Percentiles rank a stretch among this genome's conserved stretches.
phyloP scores from a whole-genome alignment of 2,113 vertebrate species.

The Istiophorus platypterus region DNA sequence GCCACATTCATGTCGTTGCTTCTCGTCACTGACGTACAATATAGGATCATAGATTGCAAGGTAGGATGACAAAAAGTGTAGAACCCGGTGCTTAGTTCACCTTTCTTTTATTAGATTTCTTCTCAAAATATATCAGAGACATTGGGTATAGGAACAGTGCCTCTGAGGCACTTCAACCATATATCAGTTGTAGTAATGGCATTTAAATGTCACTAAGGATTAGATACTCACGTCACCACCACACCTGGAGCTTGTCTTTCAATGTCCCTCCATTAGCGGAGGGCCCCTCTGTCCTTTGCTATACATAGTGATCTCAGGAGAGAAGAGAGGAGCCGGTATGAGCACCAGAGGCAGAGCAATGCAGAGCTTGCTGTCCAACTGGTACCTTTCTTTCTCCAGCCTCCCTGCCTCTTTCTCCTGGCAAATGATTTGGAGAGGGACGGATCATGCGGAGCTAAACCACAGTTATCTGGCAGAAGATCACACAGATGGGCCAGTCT shows the following conservation, averaged over 20 bases:
- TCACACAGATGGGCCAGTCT: slow-evolving; percentile 85
- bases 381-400: slow-evolving; percentile 59
- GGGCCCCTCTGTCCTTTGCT: slow-evolving; percentile 42
- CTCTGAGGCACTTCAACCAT: slow-evolving; percentile 53
- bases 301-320: slow-evolving; percentile 46
- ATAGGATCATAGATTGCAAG: slow-evolving; percentile 18
- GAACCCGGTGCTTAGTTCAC: slow-evolving; percentile 19
- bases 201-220: slow-evolving; percentile 84
- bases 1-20: slow-evolving; percentile 37
- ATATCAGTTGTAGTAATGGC: slow-evolving; percentile 75
- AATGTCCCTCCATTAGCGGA: slow-evolving; percentile 50
- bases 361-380: slow-evolving; percentile 57
- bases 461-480: slow-evolving; percentile 83
- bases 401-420: slow-evolving; percentile 72
- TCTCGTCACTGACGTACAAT: slow-evolving; percentile 1
- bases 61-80: slow-evolving; percentile 19
- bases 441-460: slow-evolving; percentile 72
- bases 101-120: slow-evolving; percentile 61
- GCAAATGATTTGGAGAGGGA: slow-evolving; percentile 77
- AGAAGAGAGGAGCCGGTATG: slow-evolving; percentile 22
- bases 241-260: slow-evolving; percentile 68
- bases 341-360: slow-evolving; percentile 49
- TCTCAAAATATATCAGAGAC: slow-evolving; percentile 57
- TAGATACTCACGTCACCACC: slow-evolving; percentile 67
- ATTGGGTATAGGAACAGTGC: slow-evolving; percentile 43